Percentiles rank a stretch among this genome's conserved stretches.
Conservation (phyloP, 2,888 invertebrate species). For the Lymantria dispar region DNA sequence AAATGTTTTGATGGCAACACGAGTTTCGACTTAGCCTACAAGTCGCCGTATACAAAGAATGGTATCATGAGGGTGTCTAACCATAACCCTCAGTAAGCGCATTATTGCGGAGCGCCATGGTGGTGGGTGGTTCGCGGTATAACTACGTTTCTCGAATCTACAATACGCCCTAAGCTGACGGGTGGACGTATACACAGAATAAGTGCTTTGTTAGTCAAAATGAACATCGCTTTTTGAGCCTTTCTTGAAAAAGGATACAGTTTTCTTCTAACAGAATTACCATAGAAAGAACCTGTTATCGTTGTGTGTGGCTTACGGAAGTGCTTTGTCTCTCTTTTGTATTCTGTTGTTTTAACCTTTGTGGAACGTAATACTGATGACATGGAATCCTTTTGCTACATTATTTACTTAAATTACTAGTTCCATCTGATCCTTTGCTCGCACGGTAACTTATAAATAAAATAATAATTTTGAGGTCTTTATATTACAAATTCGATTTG, state of each 20-base stretch:
- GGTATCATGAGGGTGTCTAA: slow-evolving; percentile 68
- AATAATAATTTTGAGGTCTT: too few relatives aligned
- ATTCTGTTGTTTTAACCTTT: neutral
- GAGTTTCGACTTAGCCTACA: slow-evolving; percentile 71
- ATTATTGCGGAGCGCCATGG: slow-evolving; percentile 67
- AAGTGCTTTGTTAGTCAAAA: slow-evolving; percentile 68
- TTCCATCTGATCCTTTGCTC: too few relatives aligned
- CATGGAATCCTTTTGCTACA: neutral
- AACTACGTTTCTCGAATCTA: slow-evolving; percentile 68
- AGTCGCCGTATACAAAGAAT: slow-evolving; percentile 64
- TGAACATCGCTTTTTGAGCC: slow-evolving; percentile 65
- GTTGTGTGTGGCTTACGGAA: slow-evolving; percentile 39
- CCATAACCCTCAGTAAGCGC: slow-evolving; percentile 69
- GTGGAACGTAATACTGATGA: neutral
- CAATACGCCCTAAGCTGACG: slow-evolving; percentile 68
- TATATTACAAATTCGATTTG: too few relatives aligned
- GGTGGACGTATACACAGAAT: slow-evolving; percentile 62
- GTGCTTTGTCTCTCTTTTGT: slow-evolving; percentile 14
- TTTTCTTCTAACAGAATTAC: slow-evolving; percentile 55
- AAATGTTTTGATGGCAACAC: slow-evolving; percentile 59
- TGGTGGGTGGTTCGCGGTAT: slow-evolving; percentile 43
- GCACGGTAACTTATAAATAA: too few relatives aligned
- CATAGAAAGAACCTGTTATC: slow-evolving; percentile 42
- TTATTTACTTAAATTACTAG: neutral
- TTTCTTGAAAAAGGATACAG: slow-evolving; percentile 56